Conservation (phyloP, 2,113 vertebrate species). For the Alligator sinensis region DNA sequence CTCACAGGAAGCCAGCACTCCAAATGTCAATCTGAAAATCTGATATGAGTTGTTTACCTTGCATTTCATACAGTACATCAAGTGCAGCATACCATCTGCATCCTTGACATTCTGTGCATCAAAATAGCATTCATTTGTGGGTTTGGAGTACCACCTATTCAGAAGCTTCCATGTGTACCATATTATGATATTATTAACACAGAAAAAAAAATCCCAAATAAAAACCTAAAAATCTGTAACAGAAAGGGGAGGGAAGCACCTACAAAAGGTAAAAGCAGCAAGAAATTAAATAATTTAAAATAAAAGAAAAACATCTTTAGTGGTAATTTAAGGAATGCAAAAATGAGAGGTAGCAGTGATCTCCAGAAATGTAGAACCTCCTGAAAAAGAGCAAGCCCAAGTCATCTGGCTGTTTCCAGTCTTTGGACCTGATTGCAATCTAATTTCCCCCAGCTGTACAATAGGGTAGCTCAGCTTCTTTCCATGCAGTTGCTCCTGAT, state of each 20-base stretch:
- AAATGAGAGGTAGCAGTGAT: not conserved
- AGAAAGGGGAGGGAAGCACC: not conserved
- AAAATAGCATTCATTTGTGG: not conserved
- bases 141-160: not conserved
- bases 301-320: not conserved
- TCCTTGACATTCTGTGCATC: not conserved
- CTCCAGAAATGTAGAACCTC: not conserved
- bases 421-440: not conserved
- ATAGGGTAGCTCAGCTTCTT: not conserved
- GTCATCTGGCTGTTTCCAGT: not conserved
- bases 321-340: not conserved
- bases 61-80: not conserved
- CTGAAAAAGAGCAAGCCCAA: not conserved
- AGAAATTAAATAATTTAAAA: not conserved
- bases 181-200: not conserved
- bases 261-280: fast-evolving
- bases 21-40: too few relatives aligned
- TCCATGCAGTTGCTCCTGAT: too few relatives aligned
- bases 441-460: not conserved
- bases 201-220: not conserved
- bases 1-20: too few relatives aligned
- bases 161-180: not conserved
- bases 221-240: not conserved
- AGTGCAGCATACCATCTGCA: not conserved
- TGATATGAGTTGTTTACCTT: too few relatives aligned